Conservation (phyloP, 2,113 vertebrate species). For the Sturnira hondurensis region DNA sequence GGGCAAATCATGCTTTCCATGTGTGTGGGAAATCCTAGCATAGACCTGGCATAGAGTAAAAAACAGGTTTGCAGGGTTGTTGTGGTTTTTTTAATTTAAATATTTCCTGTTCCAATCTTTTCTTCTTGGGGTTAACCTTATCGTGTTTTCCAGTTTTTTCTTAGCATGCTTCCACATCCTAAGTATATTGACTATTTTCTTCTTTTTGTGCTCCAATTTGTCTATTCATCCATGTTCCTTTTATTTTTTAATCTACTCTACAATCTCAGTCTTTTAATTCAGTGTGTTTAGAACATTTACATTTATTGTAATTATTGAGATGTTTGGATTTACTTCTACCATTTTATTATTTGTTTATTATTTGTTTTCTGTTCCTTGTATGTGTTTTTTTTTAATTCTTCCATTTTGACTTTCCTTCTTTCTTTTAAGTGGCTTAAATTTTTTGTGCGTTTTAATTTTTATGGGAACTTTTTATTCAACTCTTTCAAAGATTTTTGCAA, state of each 20-base stretch:
- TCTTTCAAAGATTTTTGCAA: not conserved
- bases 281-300: not conserved
- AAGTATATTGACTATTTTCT: not conserved
- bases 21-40: not conserved
- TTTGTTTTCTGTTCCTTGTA: not conserved
- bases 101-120: not conserved
- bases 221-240: not conserved
- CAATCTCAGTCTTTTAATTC: not conserved
- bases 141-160: not conserved
- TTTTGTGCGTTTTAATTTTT: not conserved
- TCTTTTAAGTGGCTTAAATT: not conserved
- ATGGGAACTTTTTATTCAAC: not conserved
- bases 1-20: not conserved
- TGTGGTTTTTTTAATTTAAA: not conserved
- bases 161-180: not conserved
- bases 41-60: not conserved
- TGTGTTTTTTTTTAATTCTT: not conserved
- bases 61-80: not conserved
- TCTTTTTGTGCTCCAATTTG: not conserved
- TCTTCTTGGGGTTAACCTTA: not conserved
- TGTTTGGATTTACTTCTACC: not conserved
- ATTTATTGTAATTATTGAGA: not conserved
- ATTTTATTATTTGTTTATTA: not conserved
- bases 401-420: not conserved
- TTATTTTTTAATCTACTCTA: not conserved